Evolutionary conservation across 2,888 invertebrate species (phyloP).

Genomic region (Mactromeris polynyma): DNA sequence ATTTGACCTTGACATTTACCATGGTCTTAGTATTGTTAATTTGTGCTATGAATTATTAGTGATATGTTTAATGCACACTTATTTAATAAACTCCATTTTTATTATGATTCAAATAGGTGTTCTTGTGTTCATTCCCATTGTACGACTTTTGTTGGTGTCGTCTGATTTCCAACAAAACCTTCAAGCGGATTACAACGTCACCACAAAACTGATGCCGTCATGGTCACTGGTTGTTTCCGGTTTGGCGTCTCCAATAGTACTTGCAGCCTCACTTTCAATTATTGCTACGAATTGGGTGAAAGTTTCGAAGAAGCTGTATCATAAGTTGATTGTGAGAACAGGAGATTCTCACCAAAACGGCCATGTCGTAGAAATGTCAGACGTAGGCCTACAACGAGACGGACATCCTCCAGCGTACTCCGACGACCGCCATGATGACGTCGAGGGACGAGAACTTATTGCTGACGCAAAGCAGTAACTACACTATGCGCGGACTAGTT

Average conservation of each 20-base stretch:
- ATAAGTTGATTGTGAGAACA: not conserved
- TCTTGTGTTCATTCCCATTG: conserved; percentile 44
- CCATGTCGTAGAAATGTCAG: not conserved
- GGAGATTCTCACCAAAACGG: not conserved
- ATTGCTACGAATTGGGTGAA: conserved; percentile 28
- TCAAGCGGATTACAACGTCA: conserved; percentile 21
- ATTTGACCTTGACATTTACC: no score
- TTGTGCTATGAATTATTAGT: no score
- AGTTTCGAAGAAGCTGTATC: conserved; percentile 25
- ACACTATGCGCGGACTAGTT: no score
- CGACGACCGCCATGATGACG: not conserved
- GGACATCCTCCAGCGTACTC: not conserved
- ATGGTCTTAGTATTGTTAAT: no score
- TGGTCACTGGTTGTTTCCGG: conserved; percentile 48
- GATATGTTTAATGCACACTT: no score
- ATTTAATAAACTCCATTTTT: not conserved
- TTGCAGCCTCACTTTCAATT: conserved; percentile 36
- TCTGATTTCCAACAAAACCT: conserved; percentile 43
- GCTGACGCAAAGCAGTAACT: no score
- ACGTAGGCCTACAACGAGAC: not conserved
- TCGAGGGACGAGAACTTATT: not conserved
- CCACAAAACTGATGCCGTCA: conserved; percentile 39
- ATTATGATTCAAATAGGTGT: conserved; percentile 23
- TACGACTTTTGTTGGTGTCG: conserved; percentile 30
- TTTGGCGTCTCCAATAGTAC: conserved; percentile 20